These are phyloP conservation scores for Morelia viridis DNA, from an alignment of 2,797 vertebrate species.

Conservation along the genomic window DNA sequence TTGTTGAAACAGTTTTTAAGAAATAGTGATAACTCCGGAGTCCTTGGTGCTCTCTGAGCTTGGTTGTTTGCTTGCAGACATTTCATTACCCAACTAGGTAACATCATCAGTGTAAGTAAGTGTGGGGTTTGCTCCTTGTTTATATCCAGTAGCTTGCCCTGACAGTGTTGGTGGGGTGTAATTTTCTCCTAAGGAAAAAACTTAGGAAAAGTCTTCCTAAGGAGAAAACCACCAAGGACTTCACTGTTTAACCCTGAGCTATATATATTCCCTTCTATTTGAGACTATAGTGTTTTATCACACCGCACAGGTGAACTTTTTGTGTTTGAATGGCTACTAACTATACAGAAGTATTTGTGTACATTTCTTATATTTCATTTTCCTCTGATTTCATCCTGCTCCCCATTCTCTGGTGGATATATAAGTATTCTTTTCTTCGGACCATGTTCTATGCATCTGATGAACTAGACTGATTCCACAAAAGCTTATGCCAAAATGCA, in stretches of 20 bases:
- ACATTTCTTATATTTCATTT: background rate
- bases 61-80: background rate
- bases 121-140: background rate
- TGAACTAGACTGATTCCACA: background rate
- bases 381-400: background rate
- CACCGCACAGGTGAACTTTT: background rate
- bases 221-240: too few species aligned
- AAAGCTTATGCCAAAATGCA: background rate
- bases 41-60: background rate
- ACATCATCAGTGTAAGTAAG: background rate
- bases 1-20: background rate
- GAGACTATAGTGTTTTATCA: background rate
- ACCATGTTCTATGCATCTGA: background rate
- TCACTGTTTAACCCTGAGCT: too few species aligned
- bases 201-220: too few species aligned
- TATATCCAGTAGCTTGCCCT: background rate
- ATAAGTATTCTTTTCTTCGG: background rate
- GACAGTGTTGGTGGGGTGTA: background rate
- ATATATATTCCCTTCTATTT: too few species aligned
- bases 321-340: background rate
- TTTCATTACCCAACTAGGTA: background rate
- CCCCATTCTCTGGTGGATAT: background rate
- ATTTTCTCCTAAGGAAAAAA: too few species aligned
- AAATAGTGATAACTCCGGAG: background rate
- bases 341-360: background rate